Evolutionary conservation across 2,797 vertebrate genomes (phyloP).

Genomic region (Mionectes olivaceus): DNA sequence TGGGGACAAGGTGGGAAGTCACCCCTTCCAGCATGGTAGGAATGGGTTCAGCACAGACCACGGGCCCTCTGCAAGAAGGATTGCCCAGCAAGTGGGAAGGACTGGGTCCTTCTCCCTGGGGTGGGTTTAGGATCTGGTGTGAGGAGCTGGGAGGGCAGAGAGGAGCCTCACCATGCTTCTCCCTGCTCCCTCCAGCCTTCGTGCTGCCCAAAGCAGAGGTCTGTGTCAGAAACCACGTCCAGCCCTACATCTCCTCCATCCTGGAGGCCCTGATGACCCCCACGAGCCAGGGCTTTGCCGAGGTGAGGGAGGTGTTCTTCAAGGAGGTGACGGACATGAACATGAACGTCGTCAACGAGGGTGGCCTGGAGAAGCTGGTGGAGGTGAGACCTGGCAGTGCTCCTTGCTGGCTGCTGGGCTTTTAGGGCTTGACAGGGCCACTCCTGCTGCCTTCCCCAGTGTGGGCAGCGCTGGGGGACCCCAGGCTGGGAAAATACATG

Average conservation of each 20-base stretch:
- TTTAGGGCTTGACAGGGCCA: background rate
- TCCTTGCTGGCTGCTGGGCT: background rate
- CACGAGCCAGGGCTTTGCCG: conserved; percentile 92
- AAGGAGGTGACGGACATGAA: conserved; percentile 93
- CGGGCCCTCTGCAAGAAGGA: background rate
- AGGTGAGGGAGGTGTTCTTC: conserved; percentile 92
- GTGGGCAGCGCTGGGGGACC: background rate
- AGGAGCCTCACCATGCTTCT: background rate
- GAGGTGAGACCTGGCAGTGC: conserved; percentile 80
- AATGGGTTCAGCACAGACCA: rapidly evolving
- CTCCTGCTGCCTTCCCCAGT: background rate
- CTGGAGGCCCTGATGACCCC: conserved; percentile 96
- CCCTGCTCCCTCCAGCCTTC: conserved; percentile 73
- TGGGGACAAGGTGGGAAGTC: background rate
- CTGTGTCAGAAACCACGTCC: conserved; percentile 86
- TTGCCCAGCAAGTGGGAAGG: background rate
- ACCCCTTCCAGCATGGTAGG: background rate
- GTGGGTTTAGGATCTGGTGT: background rate
- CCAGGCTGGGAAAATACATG: background rate
- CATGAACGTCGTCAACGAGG: conserved; percentile 90
- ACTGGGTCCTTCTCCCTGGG: background rate
- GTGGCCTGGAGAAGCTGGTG: conserved; percentile 84
- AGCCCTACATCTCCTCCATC: conserved; percentile 95
- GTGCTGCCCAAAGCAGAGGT: conserved; percentile 90
- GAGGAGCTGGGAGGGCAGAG: background rate